Conservation (phyloP, 1,140 invertebrate genomes). For the Drosophila busckii region DNA sequence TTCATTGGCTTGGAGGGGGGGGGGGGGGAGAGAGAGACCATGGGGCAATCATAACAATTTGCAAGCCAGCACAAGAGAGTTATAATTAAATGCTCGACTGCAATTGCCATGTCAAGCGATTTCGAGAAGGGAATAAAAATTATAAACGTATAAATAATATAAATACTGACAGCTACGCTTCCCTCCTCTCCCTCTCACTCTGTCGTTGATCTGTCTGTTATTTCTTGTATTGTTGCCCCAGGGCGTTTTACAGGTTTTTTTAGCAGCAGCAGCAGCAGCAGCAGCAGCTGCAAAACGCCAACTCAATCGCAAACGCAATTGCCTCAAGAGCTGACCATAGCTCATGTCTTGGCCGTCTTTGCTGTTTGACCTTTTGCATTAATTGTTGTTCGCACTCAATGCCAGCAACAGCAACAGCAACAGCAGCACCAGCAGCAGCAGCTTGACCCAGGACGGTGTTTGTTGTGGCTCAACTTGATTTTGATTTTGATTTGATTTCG, state of each 20-base stretch:
- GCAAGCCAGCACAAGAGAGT: constrained; percentile 37
- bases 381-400: constrained; percentile 47
- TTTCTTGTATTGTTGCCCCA: constrained; percentile 15
- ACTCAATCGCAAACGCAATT: constrained; percentile 5
- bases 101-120: constrained; percentile 53
- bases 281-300: constrained; percentile 12
- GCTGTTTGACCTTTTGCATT: constrained; percentile 65
- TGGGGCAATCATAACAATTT: constrained; percentile 54
- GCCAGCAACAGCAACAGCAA: constrained; percentile 27
- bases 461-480: constrained; percentile 13
- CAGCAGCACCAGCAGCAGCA: too few relatives aligned
- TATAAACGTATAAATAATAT: constrained; percentile 1
- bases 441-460: constrained; percentile 19
- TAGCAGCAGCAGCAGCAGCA: constrained; percentile 11
- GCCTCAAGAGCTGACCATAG: background rate
- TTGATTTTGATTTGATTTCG: constrained; percentile 31
- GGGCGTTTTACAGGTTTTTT: constrained; percentile 28
- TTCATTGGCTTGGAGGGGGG: too few relatives aligned
- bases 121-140: constrained; percentile 30
- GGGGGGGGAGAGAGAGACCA: background rate
- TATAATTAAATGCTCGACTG: constrained; percentile 63
- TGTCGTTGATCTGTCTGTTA: too few relatives aligned
- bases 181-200: too few relatives aligned
- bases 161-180: background rate
- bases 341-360: constrained; percentile 4